Conservation (phyloP, 2,797 vertebrate genomes). For the Argyrosomus regius region DNA sequence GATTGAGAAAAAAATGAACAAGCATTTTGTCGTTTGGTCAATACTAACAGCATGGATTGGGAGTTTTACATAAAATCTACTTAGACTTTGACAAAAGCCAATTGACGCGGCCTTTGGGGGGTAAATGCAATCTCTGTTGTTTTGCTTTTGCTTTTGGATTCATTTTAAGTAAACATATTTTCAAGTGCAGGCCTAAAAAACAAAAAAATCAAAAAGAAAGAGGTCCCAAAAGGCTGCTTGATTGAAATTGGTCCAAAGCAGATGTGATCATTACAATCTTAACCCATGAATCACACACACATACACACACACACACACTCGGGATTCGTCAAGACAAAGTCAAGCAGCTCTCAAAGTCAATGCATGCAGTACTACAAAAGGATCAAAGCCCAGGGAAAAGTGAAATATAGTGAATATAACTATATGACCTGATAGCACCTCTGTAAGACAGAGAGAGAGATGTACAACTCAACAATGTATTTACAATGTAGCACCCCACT, state of each 20-base stretch:
- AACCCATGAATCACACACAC: constrained; percentile 29
- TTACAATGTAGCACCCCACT: too few relatives aligned
- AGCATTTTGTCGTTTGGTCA: constrained; percentile 82
- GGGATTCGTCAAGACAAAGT: constrained; percentile 54
- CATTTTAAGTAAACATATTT: constrained; percentile 74
- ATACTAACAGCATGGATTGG: constrained; percentile 80
- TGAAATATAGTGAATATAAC: constrained; percentile 11
- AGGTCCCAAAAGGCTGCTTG: constrained; percentile 35
- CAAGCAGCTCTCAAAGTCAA: constrained; percentile 56
- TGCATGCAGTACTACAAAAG: constrained; percentile 23
- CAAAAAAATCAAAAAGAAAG: constrained; percentile 41
- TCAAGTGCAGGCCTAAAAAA: constrained; percentile 39
- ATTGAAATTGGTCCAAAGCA: constrained; percentile 57
- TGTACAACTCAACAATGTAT: too few relatives aligned
- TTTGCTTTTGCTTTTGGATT: constrained; percentile 51
- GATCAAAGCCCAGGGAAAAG: constrained; percentile 34
- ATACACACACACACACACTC: constrained; percentile 5
- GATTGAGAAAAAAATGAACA: constrained; percentile 82
- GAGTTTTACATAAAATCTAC: constrained; percentile 84
- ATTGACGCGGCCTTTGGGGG: constrained; percentile 67
- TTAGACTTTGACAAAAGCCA: constrained; percentile 79
- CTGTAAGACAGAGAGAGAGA: constrained; percentile 18
- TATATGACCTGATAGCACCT: constrained; percentile 34
- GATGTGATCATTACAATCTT: constrained; percentile 63
- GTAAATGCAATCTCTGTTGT: constrained; percentile 65